phyloP scores from a whole-genome alignment of 2,113 vertebrate species.

The Sceloporus tristichus region DNA sequence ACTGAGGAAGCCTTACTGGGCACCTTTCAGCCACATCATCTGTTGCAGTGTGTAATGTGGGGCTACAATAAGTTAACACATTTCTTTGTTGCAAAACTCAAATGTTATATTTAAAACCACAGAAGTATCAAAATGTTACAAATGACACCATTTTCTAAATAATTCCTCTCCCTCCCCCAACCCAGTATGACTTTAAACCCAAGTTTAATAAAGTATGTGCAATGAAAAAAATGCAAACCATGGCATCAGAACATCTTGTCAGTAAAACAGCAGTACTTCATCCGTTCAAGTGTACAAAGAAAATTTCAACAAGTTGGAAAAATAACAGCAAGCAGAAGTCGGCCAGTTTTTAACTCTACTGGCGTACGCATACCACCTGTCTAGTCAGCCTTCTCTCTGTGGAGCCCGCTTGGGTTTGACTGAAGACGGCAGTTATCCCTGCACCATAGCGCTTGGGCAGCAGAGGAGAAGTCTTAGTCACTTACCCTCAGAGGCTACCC shows the following conservation, averaged over 20 bases:
- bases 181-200: constrained; percentile 40
- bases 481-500: constrained; percentile 92
- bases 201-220: not conserved
- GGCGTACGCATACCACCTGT: constrained; percentile 83
- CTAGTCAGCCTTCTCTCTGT: constrained; percentile 86
- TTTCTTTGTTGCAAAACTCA: not conserved
- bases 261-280: constrained; percentile 50
- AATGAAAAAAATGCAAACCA: constrained; percentile 10
- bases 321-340: constrained; percentile 78
- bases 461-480: constrained; percentile 91
- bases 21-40: not conserved
- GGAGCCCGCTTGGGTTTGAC: constrained; percentile 87
- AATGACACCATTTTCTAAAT: not conserved
- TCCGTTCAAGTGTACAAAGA: constrained; percentile 66
- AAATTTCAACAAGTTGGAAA: constrained; percentile 39
- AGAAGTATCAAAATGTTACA: constrained; percentile 21
- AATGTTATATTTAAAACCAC: not conserved
- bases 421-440: constrained; percentile 88
- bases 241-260: constrained; percentile 59
- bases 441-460: constrained; percentile 87
- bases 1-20: not conserved
- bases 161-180: not conserved
- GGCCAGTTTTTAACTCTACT: constrained; percentile 81
- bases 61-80: not conserved
- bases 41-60: too few species aligned